Evolutionary conservation across 2,888 invertebrate species (phyloP).

Genomic region (Erpobdella octoculata): DNA sequence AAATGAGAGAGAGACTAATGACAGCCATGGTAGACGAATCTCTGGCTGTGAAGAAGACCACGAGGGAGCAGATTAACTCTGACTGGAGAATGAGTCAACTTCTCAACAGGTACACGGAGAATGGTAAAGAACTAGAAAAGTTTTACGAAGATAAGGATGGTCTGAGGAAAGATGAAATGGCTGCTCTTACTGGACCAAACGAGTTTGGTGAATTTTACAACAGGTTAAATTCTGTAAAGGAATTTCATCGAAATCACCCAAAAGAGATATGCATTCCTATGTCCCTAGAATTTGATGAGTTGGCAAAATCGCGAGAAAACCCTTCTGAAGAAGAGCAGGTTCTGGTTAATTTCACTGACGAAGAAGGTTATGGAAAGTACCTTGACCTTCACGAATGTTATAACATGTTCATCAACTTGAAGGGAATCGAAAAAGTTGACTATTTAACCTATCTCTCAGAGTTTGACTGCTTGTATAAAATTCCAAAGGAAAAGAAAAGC

Average conservation of each 20-base stretch:
- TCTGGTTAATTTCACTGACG: conserved; percentile 91
- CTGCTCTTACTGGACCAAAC: conserved; percentile 89
- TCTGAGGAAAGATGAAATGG: conserved; percentile 83
- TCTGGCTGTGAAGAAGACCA: conserved; percentile 72
- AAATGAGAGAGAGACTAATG: conserved; percentile 87
- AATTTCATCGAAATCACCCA: conserved; percentile 89
- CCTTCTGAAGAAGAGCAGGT: conserved; percentile 76
- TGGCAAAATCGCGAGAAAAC: conserved; percentile 79
- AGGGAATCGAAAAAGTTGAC: conserved; percentile 78
- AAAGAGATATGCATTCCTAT: conserved; percentile 90
- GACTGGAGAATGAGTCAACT: conserved; percentile 84
- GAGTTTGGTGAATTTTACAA: conserved; percentile 96
- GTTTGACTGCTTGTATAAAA: conserved; percentile 93
- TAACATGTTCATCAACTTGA: conserved; percentile 88
- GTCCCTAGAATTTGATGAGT: conserved; percentile 92
- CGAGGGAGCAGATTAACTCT: conserved; percentile 87
- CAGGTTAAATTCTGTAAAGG: conserved; percentile 84
- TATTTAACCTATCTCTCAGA: conserved; percentile 87
- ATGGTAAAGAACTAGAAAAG: conserved; percentile 73
- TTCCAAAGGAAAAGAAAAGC: conserved; percentile 65
- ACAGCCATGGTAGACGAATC: conserved; percentile 96
- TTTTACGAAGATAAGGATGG: conserved; percentile 95
- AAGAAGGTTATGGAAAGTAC: conserved; percentile 97
- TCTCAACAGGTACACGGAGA: conserved; percentile 71
- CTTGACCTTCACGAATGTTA: conserved; percentile 92